Base-by-base conservation (phyloP, 2,113 vertebrate genomes). In the Sander lucioperca region DNA sequence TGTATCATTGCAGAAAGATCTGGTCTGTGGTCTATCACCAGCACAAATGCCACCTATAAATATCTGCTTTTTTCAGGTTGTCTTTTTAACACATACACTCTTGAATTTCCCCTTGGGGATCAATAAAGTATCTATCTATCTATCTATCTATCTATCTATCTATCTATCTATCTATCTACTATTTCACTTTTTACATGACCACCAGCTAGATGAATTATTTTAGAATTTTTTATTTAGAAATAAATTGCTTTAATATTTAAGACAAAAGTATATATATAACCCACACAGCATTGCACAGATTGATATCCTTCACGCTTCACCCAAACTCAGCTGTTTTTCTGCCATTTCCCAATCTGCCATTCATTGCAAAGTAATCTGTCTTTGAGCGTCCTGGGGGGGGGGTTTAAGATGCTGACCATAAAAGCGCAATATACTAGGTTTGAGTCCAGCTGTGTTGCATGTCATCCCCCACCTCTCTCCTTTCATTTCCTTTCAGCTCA, bases 311-410 rank as follows among this genome's bases (percentile, higher is more conserved):
- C 39, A 43, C 39, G 10, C 9, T 43, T 43, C 39, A 43, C 9
- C 39, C 33, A 39, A 54, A 53, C 21, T 61, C 16, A 43, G 30
- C 50, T n/a, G 18, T 30, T 30, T 67, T 23, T 23, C 18, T 47
- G 23, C 18, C 25, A n/a, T 67, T 8, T 69, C 25, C 21, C 9
- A 18, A 3, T 43, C 39, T 43, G 10, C 53, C 50, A 58, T 56
- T 57, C 18, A 73, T 11, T 39, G 14, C 51, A 70, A 25, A 8
- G 45, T 27, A 71, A 58, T 72, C 69, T 58, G 23, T 72, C 12
- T 23, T 6, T 0, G 16, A 43, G 25, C 14, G 56, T 21, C n/a
- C 23, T 2, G 43, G 25, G 62, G 62, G 16, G 2, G 25, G 54
- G 43, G 1, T 58, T 68, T 50, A 18, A 68, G 14, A 50, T 11